Conservation (phyloP, 2,113 vertebrate genomes). For the Cyphomyrus discorhynchus region DNA sequence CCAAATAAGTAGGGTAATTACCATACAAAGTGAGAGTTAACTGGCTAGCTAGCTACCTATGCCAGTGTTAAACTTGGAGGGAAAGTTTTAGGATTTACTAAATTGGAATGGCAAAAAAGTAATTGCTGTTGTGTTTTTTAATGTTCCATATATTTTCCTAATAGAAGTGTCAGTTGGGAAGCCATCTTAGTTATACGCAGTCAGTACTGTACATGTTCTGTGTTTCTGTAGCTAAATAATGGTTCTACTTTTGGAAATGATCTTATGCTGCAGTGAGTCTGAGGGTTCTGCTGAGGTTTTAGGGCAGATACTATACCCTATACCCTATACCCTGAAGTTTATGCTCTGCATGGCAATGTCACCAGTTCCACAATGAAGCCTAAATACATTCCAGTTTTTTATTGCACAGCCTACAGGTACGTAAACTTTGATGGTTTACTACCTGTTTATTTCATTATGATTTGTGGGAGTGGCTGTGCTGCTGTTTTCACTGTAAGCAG, state of each 20-base stretch:
- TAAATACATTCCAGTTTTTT: neutral
- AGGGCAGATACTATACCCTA: neutral
- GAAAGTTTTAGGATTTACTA: neutral
- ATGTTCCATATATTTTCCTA: neutral
- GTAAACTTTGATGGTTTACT: neutral
- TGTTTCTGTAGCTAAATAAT: neutral
- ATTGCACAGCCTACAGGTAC: neutral
- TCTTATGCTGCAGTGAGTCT: neutral
- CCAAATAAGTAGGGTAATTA: neutral
- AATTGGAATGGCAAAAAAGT: neutral
- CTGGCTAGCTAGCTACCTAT: neutral
- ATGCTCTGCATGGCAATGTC: neutral
- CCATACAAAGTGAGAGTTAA: neutral
- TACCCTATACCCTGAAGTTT: neutral
- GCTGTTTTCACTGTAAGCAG: neutral
- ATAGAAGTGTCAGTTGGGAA: neutral
- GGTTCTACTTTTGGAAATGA: neutral
- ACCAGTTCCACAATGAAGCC: neutral
- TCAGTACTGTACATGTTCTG: neutral
- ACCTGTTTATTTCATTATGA: neutral
- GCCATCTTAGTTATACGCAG: neutral
- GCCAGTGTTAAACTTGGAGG: neutral
- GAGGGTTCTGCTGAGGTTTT: neutral
- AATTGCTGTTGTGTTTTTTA: neutral
- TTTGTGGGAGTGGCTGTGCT: neutral